These are phyloP conservation scores for Cephus rjabovi DNA, from an alignment of 2,888 invertebrate genomes.

Conservation along the genomic window DNA sequence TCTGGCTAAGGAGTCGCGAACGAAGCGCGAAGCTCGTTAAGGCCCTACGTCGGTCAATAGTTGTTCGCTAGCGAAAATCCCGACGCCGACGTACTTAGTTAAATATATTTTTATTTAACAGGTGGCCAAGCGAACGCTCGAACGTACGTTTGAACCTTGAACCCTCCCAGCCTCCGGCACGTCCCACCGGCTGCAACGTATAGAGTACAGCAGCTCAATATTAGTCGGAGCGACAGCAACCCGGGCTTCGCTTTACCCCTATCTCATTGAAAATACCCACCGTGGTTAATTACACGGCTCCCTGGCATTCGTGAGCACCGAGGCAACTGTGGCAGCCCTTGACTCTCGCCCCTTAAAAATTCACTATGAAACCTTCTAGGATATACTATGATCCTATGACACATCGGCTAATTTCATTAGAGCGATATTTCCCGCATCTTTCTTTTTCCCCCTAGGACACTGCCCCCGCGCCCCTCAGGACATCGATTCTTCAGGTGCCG, in stretches of 20 bases:
- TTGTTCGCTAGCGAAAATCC: slow-evolving; percentile 20
- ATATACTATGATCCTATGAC: not conserved
- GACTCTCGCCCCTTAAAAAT: slow-evolving; percentile 19
- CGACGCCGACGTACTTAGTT: slow-evolving; percentile 26
- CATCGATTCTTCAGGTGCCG: not conserved
- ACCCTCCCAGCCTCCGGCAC: slow-evolving; percentile 25
- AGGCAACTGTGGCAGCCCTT: not conserved
- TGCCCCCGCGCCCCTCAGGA: not conserved
- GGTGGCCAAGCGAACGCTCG: slow-evolving; percentile 36
- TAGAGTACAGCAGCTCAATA: not conserved
- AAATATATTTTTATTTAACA: slow-evolving; percentile 50
- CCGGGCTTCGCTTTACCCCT: slow-evolving; percentile 18
- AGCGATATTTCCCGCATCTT: not conserved
- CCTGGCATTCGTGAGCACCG: slow-evolving; percentile 13
- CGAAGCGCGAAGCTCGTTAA: slow-evolving; percentile 35
- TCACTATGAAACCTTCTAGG: slow-evolving; percentile 13
- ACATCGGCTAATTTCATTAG: not conserved
- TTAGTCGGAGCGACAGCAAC: too few relatives aligned
- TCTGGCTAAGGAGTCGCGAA: slow-evolving; percentile 27
- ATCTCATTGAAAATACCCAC: slow-evolving; percentile 51
- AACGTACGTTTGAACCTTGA: slow-evolving; percentile 38
- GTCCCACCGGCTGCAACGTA: slow-evolving; percentile 7
- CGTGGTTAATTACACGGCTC: slow-evolving; percentile 50
- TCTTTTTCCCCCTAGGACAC: not conserved
- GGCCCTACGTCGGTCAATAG: slow-evolving; percentile 42